Base-by-base conservation (phyloP, 2,888 invertebrate genomes). In the Xanthostigma xanthostigma region DNA sequence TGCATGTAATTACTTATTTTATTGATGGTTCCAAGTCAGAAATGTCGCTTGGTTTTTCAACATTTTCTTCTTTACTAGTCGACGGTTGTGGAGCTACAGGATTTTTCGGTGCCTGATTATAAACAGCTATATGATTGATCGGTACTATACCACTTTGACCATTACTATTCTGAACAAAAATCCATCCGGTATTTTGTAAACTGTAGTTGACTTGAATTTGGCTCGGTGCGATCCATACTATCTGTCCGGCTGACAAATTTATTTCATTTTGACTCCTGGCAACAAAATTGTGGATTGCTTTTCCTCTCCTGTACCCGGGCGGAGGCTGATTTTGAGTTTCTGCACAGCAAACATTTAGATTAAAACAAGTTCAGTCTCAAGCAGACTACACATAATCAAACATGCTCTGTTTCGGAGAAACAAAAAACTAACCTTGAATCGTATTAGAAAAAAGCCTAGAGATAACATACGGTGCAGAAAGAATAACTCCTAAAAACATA, bases 401-500 rank as follows among this genome's bases (percentile, higher is more conserved):
- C 6, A 6, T 27, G 27, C 6, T 27, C 27, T 27, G 27, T 6
- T 27, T 6, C 5, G 6, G 6, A 27, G 27, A 6, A 27, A 6
- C 5, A 27, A 27, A 3, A 27, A 27, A 27, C 27, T 27, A 27
- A 27, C 27, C 27, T 27, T 27, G 27, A 1, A 27, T 27, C 27
- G 27, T 27, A 27, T 6, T 27, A 27, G 27, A 27, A 27, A 27
- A 27, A 27, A 27, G 27, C 6, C 27, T 86, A 71, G 88, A 85
- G 52, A 94, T 83, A 43, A 97, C 72, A 71, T 92, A 96, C 0
- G 97, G 96, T 9, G 91, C 92, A 0, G 90, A 88, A 46, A 93
- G 76, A 43, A 95, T 81, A 48, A 94, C 79, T 3, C 86, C 85
- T 59, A 95, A 76, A 71, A 96, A 95, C 57, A 93, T 74, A 3